phyloP scores from a whole-genome alignment of 2,888 invertebrate genomes.

The Ernsta delagoae region DNA sequence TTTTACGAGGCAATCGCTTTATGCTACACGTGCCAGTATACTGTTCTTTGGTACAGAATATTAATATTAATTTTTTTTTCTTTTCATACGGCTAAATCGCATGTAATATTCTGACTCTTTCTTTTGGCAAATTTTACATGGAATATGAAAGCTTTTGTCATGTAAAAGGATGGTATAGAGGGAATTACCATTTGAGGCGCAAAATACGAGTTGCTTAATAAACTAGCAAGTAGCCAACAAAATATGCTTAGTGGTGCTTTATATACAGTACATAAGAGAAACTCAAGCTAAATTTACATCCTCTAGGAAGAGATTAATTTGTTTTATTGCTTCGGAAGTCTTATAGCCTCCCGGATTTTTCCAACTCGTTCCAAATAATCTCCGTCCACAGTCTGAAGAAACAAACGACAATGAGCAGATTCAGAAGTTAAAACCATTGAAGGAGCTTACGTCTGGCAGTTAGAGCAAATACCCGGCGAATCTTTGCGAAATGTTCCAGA shows the following conservation, averaged over 20 bases:
- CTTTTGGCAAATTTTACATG: constrained; percentile 1
- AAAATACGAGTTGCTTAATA: too few relatives aligned
- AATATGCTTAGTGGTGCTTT: too few relatives aligned
- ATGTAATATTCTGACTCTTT: constrained; percentile 7
- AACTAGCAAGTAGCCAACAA: too few relatives aligned
- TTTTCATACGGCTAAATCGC: neutral
- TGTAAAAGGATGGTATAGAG: too few relatives aligned
- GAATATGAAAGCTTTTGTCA: too few relatives aligned
- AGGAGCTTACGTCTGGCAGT: constrained; percentile 42
- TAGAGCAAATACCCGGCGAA: constrained; percentile 31
- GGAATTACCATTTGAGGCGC: too few relatives aligned
- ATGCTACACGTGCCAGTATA: constrained; percentile 8
- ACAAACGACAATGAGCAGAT: constrained; percentile 40
- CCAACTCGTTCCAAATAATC: constrained; percentile 43
- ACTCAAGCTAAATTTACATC: neutral
- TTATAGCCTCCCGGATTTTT: constrained; percentile 17
- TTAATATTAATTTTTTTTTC: neutral
- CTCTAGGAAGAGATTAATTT: constrained; percentile 21
- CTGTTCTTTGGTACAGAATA: constrained; percentile 3
- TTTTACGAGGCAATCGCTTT: constrained; percentile 25
- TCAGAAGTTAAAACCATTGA: constrained; percentile 43
- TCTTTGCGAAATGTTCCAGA: constrained; percentile 20
- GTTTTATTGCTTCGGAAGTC: constrained; percentile 26
- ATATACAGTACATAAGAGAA: neutral
- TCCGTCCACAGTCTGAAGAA: constrained; percentile 33